Base-by-base conservation (phyloP, 2,888 invertebrate species). In the Epirrhoe alternata region DNA sequence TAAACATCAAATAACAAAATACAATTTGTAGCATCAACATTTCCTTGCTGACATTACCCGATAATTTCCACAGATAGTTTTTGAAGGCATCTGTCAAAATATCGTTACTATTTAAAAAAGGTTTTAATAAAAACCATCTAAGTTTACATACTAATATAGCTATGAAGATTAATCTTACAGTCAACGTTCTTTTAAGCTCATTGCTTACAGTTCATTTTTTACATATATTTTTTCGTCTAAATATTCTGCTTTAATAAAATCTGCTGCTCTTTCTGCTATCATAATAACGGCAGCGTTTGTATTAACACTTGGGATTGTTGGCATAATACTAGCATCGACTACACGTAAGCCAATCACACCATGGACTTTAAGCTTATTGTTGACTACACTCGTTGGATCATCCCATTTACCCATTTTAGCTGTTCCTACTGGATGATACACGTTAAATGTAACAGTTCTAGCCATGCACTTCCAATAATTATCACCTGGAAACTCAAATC, bases 391-490 rank as follows among this genome's bases (percentile, higher is more conserved):
- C 0, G 80, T 77, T 6, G 78, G 71, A 66, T 91, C 90, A 35
- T 68, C 74, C 12, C 50, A 30, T 65, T 74, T 80, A 0, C 92
- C 92, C 92, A 92, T 92, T 71, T 89, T 91, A 16, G 86, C 88
- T 7, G 92, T 92, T 6, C 92, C 92, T 1, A 88, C 89, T 12
- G 90, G 92, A 77, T 92, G 92, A 62, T 91, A 92, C 1, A 92
- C 90, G 61, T 92, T 87, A 54, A 82, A 91, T 0, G 92, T 92
- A 0, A 92, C 74, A 17, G 88, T 88, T 71, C 86, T 84, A 12
- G 90, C 85, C 86, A 92, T 90, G 69, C 92, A 93, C 70, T 91
- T 84, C 92, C 91, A 92, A 73, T 90, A 92, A 1, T 82, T 79
- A 56, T 88, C 83, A 75, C 86, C 87, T 30, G 62, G 69, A 66